These are phyloP conservation scores for Mesocentrotus franciscanus DNA, from an alignment of 53 echinoderm and acorn worm genomes.

Conservation along the genomic window DNA sequence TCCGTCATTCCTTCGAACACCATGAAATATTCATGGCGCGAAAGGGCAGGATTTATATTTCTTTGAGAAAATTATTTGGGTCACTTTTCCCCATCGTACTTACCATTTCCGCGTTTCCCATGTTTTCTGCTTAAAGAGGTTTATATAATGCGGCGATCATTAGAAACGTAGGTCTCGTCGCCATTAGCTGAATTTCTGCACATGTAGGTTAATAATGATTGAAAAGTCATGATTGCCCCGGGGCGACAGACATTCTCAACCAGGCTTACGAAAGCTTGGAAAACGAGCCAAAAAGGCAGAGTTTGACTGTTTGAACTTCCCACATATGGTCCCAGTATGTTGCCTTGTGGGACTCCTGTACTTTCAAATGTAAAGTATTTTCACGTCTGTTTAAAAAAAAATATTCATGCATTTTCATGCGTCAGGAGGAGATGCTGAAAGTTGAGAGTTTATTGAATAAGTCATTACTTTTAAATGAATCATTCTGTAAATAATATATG, in stretches of 20 bases:
- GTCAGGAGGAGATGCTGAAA: not conserved
- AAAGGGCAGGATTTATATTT: not conserved
- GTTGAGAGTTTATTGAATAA: not conserved
- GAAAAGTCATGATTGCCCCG: not conserved
- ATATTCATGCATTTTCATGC: not conserved
- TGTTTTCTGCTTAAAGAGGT: slow-evolving; percentile 1
- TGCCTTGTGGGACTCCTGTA: not conserved
- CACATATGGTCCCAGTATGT: not conserved
- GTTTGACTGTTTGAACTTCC: not conserved
- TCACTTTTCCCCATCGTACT: not conserved
- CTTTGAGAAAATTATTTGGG: not conserved
- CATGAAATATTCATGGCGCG: slow-evolving; percentile 5
- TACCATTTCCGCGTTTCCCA: not conserved
- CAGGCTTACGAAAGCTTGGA: not conserved
- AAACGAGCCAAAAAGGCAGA: not conserved
- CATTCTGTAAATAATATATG: not conserved
- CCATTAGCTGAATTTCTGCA: not conserved
- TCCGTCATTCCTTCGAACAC: not conserved
- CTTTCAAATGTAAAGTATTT: not conserved
- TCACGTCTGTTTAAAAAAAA: too few relatives aligned
- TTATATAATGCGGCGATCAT: not conserved
- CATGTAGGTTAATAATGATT: slow-evolving; percentile 43
- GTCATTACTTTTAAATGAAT: not conserved
- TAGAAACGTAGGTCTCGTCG: not conserved
- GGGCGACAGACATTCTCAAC: not conserved